Percentiles rank a stretch among this genome's conserved stretches.
Conservation (phyloP, 2,113 vertebrate species). For the Misgurnus anguillicaudatus region DNA sequence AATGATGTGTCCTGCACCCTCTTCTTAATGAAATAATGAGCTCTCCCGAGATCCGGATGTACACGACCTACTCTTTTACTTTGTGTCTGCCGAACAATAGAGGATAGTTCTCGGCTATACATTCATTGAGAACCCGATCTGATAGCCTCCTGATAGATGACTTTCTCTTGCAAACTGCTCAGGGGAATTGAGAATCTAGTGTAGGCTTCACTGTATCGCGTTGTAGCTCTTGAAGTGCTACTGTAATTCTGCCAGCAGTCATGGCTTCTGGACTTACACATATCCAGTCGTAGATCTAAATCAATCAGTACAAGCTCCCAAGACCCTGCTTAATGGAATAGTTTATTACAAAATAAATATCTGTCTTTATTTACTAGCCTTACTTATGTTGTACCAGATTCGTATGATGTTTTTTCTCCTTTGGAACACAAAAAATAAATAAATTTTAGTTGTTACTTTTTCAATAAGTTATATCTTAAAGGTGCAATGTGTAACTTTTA, state of each 20-base stretch:
- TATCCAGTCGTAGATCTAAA: not conserved
- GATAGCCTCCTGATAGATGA: slow-evolving; percentile 57
- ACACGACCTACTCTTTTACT: slow-evolving; percentile 15
- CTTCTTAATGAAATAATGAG: slow-evolving; percentile 59
- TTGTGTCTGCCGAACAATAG: slow-evolving; percentile 44
- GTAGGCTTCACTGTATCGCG: slow-evolving; percentile 30
- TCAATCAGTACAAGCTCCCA: not conserved
- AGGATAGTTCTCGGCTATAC: slow-evolving; percentile 39
- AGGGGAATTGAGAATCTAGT: slow-evolving; percentile 36
- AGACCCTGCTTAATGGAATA: not conserved
- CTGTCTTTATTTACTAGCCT: no score
- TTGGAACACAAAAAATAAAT: no score
- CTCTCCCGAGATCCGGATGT: slow-evolving; percentile 45
- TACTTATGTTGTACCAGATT: no score
- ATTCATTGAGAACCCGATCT: slow-evolving; percentile 57
- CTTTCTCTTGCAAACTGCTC: slow-evolving; percentile 47
- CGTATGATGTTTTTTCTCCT: no score
- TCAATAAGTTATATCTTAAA: no score
- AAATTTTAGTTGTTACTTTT: no score
- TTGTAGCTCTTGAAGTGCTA: not conserved
- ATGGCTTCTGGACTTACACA: not conserved
- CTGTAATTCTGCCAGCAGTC: not conserved
- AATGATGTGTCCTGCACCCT: slow-evolving; percentile 34
- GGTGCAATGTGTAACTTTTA: no score
- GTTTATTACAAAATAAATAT: no score